These are phyloP conservation scores for Clinocottus analis DNA, from an alignment of 2,113 vertebrate genomes.

Conservation along the genomic window DNA sequence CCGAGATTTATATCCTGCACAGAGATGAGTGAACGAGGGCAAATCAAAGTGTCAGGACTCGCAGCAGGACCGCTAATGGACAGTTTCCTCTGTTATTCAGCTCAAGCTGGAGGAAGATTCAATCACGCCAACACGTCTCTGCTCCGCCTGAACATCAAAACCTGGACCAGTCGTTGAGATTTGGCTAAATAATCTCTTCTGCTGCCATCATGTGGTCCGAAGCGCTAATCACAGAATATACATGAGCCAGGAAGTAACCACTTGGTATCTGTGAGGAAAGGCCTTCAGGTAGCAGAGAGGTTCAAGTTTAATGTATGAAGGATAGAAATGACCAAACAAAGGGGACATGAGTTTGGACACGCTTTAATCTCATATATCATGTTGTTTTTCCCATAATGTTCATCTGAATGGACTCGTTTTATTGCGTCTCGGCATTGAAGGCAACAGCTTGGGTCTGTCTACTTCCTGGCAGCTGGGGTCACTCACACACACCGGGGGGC, in stretches of 20 bases:
- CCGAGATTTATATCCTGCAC: background rate
- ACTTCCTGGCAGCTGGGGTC: too few relatives aligned
- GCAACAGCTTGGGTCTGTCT: background rate
- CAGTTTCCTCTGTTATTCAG: too few relatives aligned
- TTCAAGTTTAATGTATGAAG: background rate
- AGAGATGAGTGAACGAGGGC: background rate
- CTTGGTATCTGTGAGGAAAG: background rate
- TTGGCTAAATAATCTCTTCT: conserved; percentile 55
- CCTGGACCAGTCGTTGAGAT: conserved; percentile 7
- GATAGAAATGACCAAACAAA: background rate
- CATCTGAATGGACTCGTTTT: background rate
- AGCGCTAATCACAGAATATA: conserved; percentile 49
- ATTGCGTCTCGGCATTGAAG: background rate
- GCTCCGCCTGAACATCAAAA: background rate
- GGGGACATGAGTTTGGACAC: background rate
- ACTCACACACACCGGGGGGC: background rate
- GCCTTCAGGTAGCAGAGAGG: background rate
- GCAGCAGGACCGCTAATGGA: too few relatives aligned
- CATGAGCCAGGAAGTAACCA: background rate
- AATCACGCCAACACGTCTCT: background rate
- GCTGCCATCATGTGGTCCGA: conserved; percentile 75
- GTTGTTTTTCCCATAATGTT: background rate
- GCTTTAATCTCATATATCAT: background rate
- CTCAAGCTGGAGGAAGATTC: background rate
- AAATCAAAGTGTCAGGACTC: background rate